Evolutionary conservation across 2,888 invertebrate species (phyloP), one percentile per base, ranked within the genome.

Genomic region (Cosmorhoe ocellata): DNA sequence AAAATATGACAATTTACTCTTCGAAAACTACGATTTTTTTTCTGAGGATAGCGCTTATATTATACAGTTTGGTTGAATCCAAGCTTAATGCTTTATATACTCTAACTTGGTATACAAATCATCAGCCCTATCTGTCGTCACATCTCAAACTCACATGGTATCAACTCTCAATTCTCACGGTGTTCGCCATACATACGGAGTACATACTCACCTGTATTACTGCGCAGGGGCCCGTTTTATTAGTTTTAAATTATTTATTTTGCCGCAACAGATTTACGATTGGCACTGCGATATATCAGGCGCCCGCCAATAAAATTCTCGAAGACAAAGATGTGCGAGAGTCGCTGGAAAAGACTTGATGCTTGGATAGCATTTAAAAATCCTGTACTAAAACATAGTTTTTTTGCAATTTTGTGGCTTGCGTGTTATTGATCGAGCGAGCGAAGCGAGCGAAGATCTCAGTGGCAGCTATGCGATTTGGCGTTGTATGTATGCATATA

Each of bases 201-300:
- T 40, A 32, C 36, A n/a, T n/a, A n/a, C 4, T 30, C 43, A 37
- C 51, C 40, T 46, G 54, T 60, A 71, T 70, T 64, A 67, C 67
- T 64, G 46, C 58, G 62, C 27, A 31, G 61, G 57, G 66, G 70
- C 64, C 61, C 56, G 72, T 78, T 87, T 87, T 87, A 88, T 88
- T 87, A 84, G 84, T 85, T 88, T 84, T 86, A 89, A 89, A 90
- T 89, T 89, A 89, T 90, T 89, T 89, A 90, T 88, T 83, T 84
- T 70, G 61, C 80, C 79, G 75, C 79, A 76, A 79, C 83, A 85
- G 87, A 90, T 90, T 90, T 90, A 90, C 90, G 89, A 81, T 81
- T 80, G 83, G 75, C 74, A 75, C 77, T 69, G 67, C 84, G 78
- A 88, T 90, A 86, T 85, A 84, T 90, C 86, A 86, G 84, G 66